phyloP scores from a whole-genome alignment of 2,113 vertebrate species.

The Onychostruthus taczanowskii region DNA sequence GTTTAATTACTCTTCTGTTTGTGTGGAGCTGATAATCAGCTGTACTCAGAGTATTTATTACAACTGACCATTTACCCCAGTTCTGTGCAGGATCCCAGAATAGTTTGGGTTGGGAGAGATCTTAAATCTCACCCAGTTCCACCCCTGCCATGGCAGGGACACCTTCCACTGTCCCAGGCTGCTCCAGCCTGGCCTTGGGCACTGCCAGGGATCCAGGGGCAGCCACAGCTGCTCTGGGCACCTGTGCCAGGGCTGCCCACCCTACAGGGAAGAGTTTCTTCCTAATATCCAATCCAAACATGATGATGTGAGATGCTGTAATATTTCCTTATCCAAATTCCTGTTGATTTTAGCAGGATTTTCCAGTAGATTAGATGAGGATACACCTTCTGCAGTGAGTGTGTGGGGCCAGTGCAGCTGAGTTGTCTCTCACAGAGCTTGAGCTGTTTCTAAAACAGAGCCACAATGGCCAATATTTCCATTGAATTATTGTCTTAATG shows the following conservation, averaged over 20 bases:
- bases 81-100: no score
- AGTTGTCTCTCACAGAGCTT: background rate
- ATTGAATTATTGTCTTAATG: conserved; percentile 9
- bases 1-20: background rate
- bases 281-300: background rate
- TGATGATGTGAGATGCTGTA: background rate
- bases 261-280: rapidly evolving
- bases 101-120: background rate
- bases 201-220: background rate
- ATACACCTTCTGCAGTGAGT: background rate
- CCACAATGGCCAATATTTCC: background rate
- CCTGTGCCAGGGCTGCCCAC: background rate
- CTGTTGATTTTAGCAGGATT: background rate
- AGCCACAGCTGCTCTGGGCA: background rate
- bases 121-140: rapidly evolving
- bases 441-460: background rate
- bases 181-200: background rate
- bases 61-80: background rate
- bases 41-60: background rate
- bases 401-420: background rate
- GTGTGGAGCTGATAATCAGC: background rate
- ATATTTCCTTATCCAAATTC: background rate
- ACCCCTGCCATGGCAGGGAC: background rate
- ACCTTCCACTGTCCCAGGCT: background rate
- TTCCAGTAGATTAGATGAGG: background rate